Percentiles rank a stretch among this genome's conserved stretches.
phyloP scores from a whole-genome alignment of 2,888 invertebrate genomes.

The Caenorhabditis afra region DNA sequence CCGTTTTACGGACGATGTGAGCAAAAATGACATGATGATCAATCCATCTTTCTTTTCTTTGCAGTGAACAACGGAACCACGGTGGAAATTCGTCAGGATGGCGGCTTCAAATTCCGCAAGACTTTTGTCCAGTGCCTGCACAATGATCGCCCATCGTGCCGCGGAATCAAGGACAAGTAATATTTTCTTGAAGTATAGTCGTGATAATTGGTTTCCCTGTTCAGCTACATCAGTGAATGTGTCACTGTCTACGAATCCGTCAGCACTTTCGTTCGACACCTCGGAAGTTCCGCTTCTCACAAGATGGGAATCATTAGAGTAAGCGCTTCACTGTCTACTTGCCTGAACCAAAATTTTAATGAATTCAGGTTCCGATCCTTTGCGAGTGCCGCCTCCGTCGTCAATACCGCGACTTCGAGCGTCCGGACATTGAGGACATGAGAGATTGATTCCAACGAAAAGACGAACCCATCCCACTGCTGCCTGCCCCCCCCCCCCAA shows the following conservation, averaged over 20 bases:
- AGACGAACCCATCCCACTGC: too few species aligned
- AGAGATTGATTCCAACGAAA: too few species aligned
- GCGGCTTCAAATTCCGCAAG: conserved; percentile 7
- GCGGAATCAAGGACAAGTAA: conserved; percentile 37
- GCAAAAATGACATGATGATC: too few species aligned
- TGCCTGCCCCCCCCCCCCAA: too few species aligned
- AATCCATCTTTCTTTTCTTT: too few species aligned
- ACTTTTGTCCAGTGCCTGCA: conserved; percentile 15
- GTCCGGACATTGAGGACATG: neutral
- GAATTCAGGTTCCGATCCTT: conserved; percentile 35
- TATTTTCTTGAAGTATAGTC: too few species aligned
- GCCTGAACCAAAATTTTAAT: too few species aligned
- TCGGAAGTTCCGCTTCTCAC: conserved; percentile 3
- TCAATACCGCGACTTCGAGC: conserved; percentile 36
- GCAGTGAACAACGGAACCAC: conserved; percentile 27
- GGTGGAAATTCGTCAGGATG: conserved; percentile 16
- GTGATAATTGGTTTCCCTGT: too few species aligned
- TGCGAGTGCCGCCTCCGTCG: conserved; percentile 47
- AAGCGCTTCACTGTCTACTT: too few species aligned
- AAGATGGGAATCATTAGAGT: conserved; percentile 18
- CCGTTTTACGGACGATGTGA: conserved; percentile 25
- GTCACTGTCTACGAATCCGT: conserved; percentile 35
- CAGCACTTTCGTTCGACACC: conserved; percentile 18
- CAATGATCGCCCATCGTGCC: conserved; percentile 25
- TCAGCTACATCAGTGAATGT: conserved; percentile 44